Conservation (phyloP, 2,888 invertebrate genomes). For the Neoitamus cyanurus region DNA sequence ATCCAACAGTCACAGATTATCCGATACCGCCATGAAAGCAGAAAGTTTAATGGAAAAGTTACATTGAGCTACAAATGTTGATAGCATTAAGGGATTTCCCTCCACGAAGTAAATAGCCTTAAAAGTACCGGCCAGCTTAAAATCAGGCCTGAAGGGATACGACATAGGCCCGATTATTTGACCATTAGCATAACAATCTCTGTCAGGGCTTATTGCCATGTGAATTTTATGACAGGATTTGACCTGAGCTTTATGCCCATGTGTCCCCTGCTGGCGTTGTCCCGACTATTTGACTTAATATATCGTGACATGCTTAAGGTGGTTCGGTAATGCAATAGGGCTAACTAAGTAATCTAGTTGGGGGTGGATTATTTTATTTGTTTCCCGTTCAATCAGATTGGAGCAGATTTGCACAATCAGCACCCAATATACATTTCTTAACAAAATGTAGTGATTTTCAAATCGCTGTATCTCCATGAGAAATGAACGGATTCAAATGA, state of each 20-base stretch:
- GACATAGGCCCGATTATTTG: slow-evolving; percentile 48
- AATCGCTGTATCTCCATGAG: too few relatives aligned
- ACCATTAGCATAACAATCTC: slow-evolving; percentile 52
- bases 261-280: not conserved
- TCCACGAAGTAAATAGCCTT: slow-evolving; percentile 39
- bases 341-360: not conserved
- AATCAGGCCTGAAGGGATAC: slow-evolving; percentile 6
- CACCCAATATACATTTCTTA: too few relatives aligned
- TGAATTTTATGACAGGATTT: slow-evolving; percentile 50
- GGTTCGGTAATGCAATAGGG: slow-evolving; percentile 1
- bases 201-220: slow-evolving; percentile 48
- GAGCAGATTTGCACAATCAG: not conserved
- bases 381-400: not conserved
- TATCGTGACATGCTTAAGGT: slow-evolving; percentile 13
- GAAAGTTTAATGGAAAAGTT: slow-evolving; percentile 51
- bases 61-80: slow-evolving; percentile 49
- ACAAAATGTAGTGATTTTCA: too few relatives aligned
- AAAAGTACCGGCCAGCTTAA: slow-evolving; percentile 3
- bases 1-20: slow-evolving; percentile 50
- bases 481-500: too few relatives aligned
- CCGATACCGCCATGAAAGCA: slow-evolving; percentile 44
- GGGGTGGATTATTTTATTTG: not conserved
- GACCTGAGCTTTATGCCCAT: not conserved
- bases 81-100: slow-evolving; percentile 38
- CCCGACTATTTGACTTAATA: not conserved